Evolutionary conservation across 2,797 vertebrate genomes (phyloP).

Genomic region (Acomys russatus): DNA sequence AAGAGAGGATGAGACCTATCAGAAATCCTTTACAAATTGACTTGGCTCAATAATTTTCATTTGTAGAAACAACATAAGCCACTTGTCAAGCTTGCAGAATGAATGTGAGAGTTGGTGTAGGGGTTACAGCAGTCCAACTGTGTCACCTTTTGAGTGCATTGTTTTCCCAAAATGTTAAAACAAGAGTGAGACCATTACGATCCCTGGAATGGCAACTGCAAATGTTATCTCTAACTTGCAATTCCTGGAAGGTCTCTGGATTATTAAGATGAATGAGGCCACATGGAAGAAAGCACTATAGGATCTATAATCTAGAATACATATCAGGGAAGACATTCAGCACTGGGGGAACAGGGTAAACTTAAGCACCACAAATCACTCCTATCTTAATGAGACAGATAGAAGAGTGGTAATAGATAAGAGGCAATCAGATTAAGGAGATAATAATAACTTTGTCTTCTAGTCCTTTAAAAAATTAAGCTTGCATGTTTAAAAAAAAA

Average conservation of each 20-base stretch:
- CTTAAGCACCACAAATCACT: constrained; percentile 42
- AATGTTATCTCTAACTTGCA: constrained; percentile 35
- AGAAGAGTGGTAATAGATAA: constrained; percentile 62
- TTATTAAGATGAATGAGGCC: constrained; percentile 69
- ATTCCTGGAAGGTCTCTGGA: constrained; percentile 60
- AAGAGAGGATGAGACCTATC: neutral
- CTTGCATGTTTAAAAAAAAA: neutral
- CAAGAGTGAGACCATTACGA: neutral
- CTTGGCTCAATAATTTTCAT: neutral
- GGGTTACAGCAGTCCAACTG: neutral
- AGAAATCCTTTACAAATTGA: neutral
- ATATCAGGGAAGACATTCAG: constrained; percentile 16
- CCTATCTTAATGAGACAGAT: constrained; percentile 67
- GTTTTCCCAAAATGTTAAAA: constrained; percentile 52
- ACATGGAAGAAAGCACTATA: neutral
- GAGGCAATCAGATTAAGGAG: constrained; percentile 55
- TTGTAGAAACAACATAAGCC: neutral
- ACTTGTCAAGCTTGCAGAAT: neutral
- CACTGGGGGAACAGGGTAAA: constrained; percentile 12
- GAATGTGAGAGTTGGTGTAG: neutral
- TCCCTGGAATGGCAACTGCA: constrained; percentile 38
- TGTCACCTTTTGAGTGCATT: neutral
- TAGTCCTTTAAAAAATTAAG: constrained; percentile 19
- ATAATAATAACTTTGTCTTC: constrained; percentile 42
- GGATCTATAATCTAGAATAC: constrained; percentile 52